These are phyloP conservation scores for Hesperia comma DNA, from an alignment of 2,888 invertebrate genomes.

Conservation along the genomic window DNA sequence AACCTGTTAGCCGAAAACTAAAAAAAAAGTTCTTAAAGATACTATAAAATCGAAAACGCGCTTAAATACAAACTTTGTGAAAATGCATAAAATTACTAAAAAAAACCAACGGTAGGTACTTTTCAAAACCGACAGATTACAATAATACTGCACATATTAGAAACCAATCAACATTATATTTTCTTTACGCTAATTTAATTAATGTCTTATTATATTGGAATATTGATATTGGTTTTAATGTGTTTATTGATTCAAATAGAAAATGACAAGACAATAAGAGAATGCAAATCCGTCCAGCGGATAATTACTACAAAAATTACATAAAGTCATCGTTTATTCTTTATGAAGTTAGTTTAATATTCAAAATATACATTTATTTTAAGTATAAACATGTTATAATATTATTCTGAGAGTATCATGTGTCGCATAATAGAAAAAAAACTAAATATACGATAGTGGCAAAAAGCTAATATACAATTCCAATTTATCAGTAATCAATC, in stretches of 20 bases:
- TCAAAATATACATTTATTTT: too few species aligned
- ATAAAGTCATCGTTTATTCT: too few species aligned
- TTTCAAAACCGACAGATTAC: constrained; percentile 41
- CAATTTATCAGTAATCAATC: not conserved
- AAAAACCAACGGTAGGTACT: constrained; percentile 40
- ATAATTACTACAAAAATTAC: not conserved
- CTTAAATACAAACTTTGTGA: constrained; percentile 43
- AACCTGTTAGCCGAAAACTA: constrained; percentile 51
- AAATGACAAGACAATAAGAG: not conserved
- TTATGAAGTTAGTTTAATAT: too few species aligned
- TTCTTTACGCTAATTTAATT: constrained; percentile 41
- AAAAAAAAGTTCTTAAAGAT: constrained; percentile 49
- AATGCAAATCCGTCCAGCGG: not conserved
- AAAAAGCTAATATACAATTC: not conserved
- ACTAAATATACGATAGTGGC: too few species aligned
- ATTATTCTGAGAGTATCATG: too few species aligned
- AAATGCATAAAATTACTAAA: constrained; percentile 47
- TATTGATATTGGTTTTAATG: constrained; percentile 54
- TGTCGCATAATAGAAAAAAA: too few species aligned
- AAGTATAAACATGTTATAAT: too few species aligned
- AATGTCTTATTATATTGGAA: constrained; percentile 55
- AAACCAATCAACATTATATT: constrained; percentile 46
- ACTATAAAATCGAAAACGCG: constrained; percentile 47
- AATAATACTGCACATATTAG: constrained; percentile 53
- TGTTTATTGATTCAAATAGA: not conserved